Evolutionary conservation across 1,140 invertebrate species (phyloP).

Genomic region (Cydia amplana): DNA sequence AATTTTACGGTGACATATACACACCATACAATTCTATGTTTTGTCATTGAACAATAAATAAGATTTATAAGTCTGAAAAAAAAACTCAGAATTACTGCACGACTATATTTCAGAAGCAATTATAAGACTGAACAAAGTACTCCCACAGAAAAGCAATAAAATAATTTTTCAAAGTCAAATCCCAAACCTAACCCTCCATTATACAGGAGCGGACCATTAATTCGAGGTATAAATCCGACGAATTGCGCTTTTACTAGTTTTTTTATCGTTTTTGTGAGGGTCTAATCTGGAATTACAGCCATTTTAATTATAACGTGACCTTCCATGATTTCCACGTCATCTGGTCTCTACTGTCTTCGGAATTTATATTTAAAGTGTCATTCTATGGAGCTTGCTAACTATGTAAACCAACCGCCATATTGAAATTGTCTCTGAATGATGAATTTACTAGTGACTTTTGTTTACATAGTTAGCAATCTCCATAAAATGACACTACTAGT

Average conservation of each 20-base stretch:
- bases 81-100: not conserved
- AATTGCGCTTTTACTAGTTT: constrained; percentile 44
- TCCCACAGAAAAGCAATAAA: not conserved
- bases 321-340: not conserved
- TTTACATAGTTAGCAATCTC: too few species aligned
- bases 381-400: too few species aligned
- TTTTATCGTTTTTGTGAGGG: constrained; percentile 41
- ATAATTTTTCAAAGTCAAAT: not conserved
- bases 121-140: not conserved
- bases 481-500: too few species aligned
- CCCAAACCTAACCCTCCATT: not conserved
- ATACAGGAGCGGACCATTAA: constrained; percentile 38
- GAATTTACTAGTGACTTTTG: too few species aligned
- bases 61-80: not conserved
- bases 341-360: too few species aligned
- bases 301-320: not conserved
- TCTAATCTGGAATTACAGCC: constrained; percentile 15
- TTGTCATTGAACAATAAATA: not conserved
- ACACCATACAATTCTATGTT: too few species aligned
- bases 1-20: too few species aligned
- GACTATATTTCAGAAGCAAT: not conserved
- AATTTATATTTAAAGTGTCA: too few species aligned
- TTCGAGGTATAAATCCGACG: constrained; percentile 45
- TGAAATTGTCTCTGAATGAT: too few species aligned
- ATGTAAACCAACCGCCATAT: too few species aligned